Base-by-base conservation (phyloP, 2,888 invertebrate genomes). In the Conchocele bisecta region DNA sequence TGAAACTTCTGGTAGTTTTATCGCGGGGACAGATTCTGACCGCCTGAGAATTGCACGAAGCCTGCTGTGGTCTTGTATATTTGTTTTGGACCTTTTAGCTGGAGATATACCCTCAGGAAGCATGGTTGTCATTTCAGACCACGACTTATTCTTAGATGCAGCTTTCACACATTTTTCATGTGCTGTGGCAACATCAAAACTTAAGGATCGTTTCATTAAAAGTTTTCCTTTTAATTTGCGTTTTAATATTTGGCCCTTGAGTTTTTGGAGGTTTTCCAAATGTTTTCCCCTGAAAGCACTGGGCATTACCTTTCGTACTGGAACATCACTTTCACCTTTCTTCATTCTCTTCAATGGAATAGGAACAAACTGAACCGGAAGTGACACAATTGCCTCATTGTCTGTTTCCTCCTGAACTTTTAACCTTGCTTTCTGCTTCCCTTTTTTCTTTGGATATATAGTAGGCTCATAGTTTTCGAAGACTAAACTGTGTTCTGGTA, bases 191-290 rank as follows among this genome's bases (percentile, higher is more conserved):
- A 75, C 75, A 72, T 89, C 88, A 11, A 86, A 78, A 78, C 89
- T 90, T 59, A 89, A 74, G 0, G 90, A 89, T n/a, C 90, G 79
- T 61, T 88, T 89, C 88, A 90, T 85, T 44, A 91, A 71, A 11
- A 91, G 76, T 54, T 88, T 89, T 13, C 88, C 89, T 61, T 90
- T 90, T 31, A 90, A 79, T 26, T 82, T 83, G 56, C 83, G 31
- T 44, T 77, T 81, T 58, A 79, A 33, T 24, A 77, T 77, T 48
- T 77, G 77, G 31, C 79, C 82, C 72, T 82, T 82, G 39, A 82
- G 51, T 41, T 81, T 81, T 39, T 81, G 59, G 53, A 81, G 81
- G 78, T 79, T 81, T 17, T 42, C 53, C 22, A 61, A 31, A 44
- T 24, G 53, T 28, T n/a, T 53, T 60, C 39, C 63, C 39, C 50